Base-by-base conservation (phyloP, 2,888 invertebrate genomes). In the Dyspetes luteomarginatus region DNA sequence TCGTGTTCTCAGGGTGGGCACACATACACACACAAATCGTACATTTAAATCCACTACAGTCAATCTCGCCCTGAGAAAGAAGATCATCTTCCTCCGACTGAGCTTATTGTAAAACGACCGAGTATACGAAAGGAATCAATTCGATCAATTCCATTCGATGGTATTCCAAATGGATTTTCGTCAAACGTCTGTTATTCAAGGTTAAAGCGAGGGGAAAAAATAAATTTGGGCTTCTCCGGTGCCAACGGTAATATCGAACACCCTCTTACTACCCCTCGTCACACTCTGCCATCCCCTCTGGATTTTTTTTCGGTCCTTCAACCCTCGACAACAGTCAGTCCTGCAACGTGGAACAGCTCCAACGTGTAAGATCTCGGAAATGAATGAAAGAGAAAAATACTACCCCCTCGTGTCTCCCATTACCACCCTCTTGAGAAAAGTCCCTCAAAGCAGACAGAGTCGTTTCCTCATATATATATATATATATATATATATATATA, bases 371-470 rank as follows among this genome's bases (percentile, higher is more conserved):
- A 62, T 56, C 73, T 36, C 58, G 17, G 28, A 43, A 76, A 80
- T 79, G 73, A 62, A 30, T 15, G 58, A 58, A 78, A 80, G 69
- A 60, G 60, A 75, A 76, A 75, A 82, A 85, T 80, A 82, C 77
- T 22, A 19, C 58, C 48, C 65, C 60, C 69, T 50, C 62, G 80
- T 71, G 62, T 74, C 67, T 60, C 45, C 86, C 85, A 86, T 87
- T 87, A 87, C 78, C 77, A 84, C 74, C 81, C 86, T 78, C 83
- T 84, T 62, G 56, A 82, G 50, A 81, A 82, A 85, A 87, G 85
- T 86, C 84, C 82, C 78, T 71, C 30, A 50, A 36, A 15, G 60
- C 43, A 19, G 45, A 22, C 17, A 55, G 45, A 36, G 3, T 0
- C 43, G 4, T n/a, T 26, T 26, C 22, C 58, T 36, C 17, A 12